Conservation (phyloP, 2,797 vertebrate species). For the Cetoscarus ocellatus region DNA sequence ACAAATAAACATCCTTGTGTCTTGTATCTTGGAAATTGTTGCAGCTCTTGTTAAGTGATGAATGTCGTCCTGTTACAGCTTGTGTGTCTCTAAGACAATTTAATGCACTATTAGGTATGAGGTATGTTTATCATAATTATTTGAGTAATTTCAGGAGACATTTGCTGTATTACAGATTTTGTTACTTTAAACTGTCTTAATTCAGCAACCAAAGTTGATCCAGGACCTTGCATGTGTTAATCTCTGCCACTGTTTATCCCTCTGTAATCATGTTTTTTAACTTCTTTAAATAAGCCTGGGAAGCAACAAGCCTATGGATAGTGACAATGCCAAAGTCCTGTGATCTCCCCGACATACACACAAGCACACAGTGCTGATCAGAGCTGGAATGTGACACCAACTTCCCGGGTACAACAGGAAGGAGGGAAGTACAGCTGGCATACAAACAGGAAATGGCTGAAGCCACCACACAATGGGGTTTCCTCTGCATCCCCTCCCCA, state of each 20-base stretch:
- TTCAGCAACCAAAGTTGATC: no score
- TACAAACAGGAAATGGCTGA: constrained; percentile 84
- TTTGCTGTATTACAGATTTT: no score
- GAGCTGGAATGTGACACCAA: constrained; percentile 79
- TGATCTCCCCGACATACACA: constrained; percentile 28
- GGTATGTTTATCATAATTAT: no score
- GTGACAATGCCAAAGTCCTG: constrained; percentile 22
- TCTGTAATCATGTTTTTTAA: neutral
- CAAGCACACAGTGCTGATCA: constrained; percentile 68
- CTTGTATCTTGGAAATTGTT: no score
- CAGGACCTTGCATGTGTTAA: neutral
- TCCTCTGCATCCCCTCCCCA: constrained; percentile 63
- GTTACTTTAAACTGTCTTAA: no score
- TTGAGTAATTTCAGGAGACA: no score
- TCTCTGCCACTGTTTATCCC: neutral
- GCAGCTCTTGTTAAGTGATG: no score
- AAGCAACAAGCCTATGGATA: constrained; percentile 30
- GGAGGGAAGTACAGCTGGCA: constrained; percentile 86
- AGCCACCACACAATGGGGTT: constrained; percentile 81
- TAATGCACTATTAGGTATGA: no score
- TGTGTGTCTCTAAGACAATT: no score
- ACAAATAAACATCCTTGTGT: no score
- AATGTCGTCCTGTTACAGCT: no score
- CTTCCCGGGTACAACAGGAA: constrained; percentile 86
- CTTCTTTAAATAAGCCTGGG: constrained; percentile 25